Conservation (phyloP, 53 echinoderm and acorn worm species). For the Crossaster papposus region DNA sequence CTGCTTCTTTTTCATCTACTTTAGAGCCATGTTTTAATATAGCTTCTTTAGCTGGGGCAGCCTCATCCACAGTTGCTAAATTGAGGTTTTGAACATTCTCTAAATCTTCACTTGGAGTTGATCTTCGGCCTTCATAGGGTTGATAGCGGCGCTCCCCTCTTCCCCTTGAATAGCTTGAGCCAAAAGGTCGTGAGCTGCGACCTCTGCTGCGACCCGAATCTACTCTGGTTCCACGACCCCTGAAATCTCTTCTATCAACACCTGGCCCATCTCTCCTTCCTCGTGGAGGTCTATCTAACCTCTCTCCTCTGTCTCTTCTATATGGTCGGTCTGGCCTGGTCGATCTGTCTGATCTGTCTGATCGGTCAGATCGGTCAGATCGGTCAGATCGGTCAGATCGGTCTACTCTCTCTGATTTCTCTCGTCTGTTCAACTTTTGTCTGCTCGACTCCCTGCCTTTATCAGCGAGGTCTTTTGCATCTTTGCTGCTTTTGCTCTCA, state of each 20-base stretch:
- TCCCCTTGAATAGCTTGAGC: slow-evolving; percentile 64
- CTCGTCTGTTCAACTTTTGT: slow-evolving; percentile 54
- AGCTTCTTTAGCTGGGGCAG: slow-evolving; percentile 43
- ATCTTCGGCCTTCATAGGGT: slow-evolving; percentile 48
- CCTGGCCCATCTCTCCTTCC: slow-evolving; percentile 38
- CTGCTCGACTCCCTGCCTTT: slow-evolving; percentile 35
- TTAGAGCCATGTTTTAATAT: slow-evolving; percentile 27
- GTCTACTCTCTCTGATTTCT: no score
- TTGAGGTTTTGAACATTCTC: slow-evolving; percentile 53
- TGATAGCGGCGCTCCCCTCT: slow-evolving; percentile 72
- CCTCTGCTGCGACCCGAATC: slow-evolving; percentile 64
- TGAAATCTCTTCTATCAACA: slow-evolving; percentile 60
- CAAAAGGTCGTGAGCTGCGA: slow-evolving; percentile 62
- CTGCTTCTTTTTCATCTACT: slow-evolving; percentile 28
- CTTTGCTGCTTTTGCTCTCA: slow-evolving; percentile 38
- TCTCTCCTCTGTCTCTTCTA: slow-evolving; percentile 58
- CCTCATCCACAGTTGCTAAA: slow-evolving; percentile 58
- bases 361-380: no score
- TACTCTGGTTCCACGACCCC: slow-evolving; percentile 67
- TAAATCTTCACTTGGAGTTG: slow-evolving; percentile 63
- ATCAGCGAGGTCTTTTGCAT: slow-evolving; percentile 50
- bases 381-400: no score
- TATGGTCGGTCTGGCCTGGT: slow-evolving; percentile 59
- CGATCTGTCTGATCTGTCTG: slow-evolving; percentile 58
- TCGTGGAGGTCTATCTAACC: slow-evolving; percentile 55